Evolutionary conservation across 2,797 vertebrate genomes (phyloP), one percentile per base, ranked within the genome.

Genomic region (Hozukius guyotensis): DNA sequence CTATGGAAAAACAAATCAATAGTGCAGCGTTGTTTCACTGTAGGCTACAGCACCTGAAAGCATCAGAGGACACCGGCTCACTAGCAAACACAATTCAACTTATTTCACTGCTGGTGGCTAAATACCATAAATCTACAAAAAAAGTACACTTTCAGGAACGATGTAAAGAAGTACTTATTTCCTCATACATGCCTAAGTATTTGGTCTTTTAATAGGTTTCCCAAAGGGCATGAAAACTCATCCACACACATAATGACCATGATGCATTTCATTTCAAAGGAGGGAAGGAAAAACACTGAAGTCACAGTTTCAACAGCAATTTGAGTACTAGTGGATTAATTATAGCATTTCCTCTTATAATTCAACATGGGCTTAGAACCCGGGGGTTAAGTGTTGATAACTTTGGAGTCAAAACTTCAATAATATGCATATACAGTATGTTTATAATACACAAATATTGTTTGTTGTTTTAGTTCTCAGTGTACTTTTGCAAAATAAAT

Each of bases 1-100:
- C 75, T 77, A 80, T 83, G 81, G 82, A 81, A 84, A 84, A 65
- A 81, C 38, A 77, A 91, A 93, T 93, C 91, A 85, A 92, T 93
- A 91, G 84, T 67, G 83, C 79, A 85, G 87, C 75, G 36, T 81
- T 87, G 76, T 91, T 92, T 89, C 79, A 86, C 86, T 91, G 85
- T 87, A 88, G 88, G 82, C 89, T 84, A 72, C 64, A 75, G 79
- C 75, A 92, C 86, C 88, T 92, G 91, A 84, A 78, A 69, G 68
- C 79, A 85, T 81, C 82, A 87, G 18, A 84, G 83, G 85, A 93
- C 78, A 63, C 53, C 16, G 56, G 72, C 76, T 90, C 65, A 80
- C 83, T 14, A 29, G 75, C 86, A 83, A 89, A 90, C 76, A 75
- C 80, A 72, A 78, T 81, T 84, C 66, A 86, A 67, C 53, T 80